Evolutionary conservation across 2,888 invertebrate genomes (phyloP).

Genomic region (Aleiodes testaceus): DNA sequence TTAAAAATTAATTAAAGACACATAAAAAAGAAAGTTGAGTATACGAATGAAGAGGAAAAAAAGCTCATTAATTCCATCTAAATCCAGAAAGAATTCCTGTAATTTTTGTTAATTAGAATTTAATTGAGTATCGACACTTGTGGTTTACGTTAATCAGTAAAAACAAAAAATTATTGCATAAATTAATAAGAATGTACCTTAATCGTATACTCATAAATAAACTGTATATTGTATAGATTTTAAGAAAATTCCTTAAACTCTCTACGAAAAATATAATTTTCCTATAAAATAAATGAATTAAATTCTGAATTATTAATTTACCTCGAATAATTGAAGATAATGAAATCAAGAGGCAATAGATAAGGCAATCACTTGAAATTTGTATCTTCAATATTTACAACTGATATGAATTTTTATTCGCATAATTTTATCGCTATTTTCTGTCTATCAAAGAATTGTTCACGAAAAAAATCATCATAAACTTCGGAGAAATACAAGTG

Average conservation of each 20-base stretch:
- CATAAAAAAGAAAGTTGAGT: neutral
- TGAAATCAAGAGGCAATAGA: neutral
- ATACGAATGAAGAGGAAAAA: constrained; percentile 1
- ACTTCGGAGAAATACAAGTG: constrained; percentile 11
- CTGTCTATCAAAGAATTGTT: neutral
- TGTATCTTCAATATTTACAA: neutral
- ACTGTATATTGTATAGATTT: constrained; percentile 10
- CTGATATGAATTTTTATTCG: constrained; percentile 1
- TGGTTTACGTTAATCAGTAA: neutral
- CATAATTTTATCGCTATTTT: constrained; percentile 4
- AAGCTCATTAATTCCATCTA: neutral
- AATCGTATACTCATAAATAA: constrained; percentile 12
- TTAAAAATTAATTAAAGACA: constrained; percentile 13
- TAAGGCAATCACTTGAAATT: neutral
- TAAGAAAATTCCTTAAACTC: constrained; percentile 4
- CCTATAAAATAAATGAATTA: neutral
- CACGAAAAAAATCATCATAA: constrained; percentile 6
- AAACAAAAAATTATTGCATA: too few relatives aligned
- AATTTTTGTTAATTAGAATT: neutral
- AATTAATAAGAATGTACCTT: constrained; percentile 4
- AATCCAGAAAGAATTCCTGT: neutral
- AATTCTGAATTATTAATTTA: neutral
- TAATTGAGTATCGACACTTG: too few relatives aligned
- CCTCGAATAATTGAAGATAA: neutral
- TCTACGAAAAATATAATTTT: constrained; percentile 20